These are phyloP conservation scores for Natrix natrix DNA, from an alignment of 2,797 vertebrate genomes.

Conservation along the genomic window DNA sequence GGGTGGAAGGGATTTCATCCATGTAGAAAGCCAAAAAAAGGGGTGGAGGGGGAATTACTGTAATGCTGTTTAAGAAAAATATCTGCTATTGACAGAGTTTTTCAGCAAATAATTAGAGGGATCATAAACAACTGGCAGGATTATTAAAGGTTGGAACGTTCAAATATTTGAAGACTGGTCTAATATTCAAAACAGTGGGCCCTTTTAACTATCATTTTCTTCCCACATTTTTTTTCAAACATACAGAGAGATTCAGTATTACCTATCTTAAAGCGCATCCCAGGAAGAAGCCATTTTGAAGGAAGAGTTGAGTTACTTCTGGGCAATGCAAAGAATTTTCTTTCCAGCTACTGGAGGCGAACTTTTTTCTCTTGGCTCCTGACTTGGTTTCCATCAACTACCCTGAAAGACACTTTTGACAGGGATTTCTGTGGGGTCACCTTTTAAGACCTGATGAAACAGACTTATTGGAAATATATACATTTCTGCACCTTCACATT, in stretches of 20 bases:
- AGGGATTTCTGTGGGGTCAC: neutral
- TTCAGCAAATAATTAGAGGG: conserved; percentile 46
- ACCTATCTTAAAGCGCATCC: conserved; percentile 22
- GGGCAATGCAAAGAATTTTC: conserved; percentile 7
- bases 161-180: conserved; percentile 27
- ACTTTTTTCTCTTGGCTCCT: neutral
- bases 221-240: neutral
- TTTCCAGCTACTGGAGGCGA: conserved; percentile 6
- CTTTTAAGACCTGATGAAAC: neutral
- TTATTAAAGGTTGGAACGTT: conserved; percentile 33
- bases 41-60: conserved; percentile 10
- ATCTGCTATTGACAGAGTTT: neutral
- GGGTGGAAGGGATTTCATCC: neutral
- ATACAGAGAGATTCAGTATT: conserved; percentile 6
- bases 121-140: conserved; percentile 22
- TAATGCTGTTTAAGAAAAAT: conserved; percentile 35
- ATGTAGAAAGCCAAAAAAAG: conserved; percentile 14
- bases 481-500: conserved; percentile 16
- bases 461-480: neutral
- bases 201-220: neutral
- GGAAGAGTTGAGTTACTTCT: conserved; percentile 5
- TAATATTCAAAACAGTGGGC: conserved; percentile 2
- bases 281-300: neutral
- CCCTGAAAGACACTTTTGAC: neutral
- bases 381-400: neutral